Evolutionary conservation across 2,888 invertebrate species (phyloP), one percentile per base, ranked within the genome.

Genomic region (Scaeva pyrastri): DNA sequence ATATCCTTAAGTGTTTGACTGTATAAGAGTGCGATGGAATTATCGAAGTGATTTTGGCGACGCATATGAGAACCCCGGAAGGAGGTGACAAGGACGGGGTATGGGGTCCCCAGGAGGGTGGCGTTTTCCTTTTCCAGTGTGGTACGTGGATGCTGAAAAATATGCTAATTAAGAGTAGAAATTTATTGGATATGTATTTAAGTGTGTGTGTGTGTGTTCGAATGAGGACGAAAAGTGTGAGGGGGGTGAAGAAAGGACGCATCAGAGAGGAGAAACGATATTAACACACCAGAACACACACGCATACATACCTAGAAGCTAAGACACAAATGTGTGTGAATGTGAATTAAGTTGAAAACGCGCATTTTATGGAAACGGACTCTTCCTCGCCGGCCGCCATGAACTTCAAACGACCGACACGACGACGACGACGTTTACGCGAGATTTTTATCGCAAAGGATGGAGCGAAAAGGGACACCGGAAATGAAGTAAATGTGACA

Each of bases 101-200:
- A 0, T 7, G n/a, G 21, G 14, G 23, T 1, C 5, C 2, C 0
- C 3, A 10, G 4, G 10, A 16, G 19, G 45, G 16, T 16, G 55
- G 31, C 5, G 1, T 5, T n/a, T n/a, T n/a, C n/a, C n/a, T n/a
- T n/a, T n/a, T n/a, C n/a, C n/a, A 8, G 75, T 73, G 62, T 80
- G 39, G 68, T 86, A 86, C 71, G 78, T 82, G 82, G 43, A 82
- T 70, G 86, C 71, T 82, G 77, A 86, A 74, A 82, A 86, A 86
- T 86, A 86, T 86, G 86, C 86, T 86, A 86, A 86, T 86, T 86
- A 86, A 74, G 64, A 86, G 77, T 74, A 78, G 82, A 82, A 82
- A 86, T 86, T 82, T 86, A 86, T 86, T 86, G 78, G 74, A 56
- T 82, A 45, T 48, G 23, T 52, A 26, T 26, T 2, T 7, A n/a